Evolutionary conservation across 2,888 invertebrate species (phyloP).

Genomic region (Aspidiotus destructor): DNA sequence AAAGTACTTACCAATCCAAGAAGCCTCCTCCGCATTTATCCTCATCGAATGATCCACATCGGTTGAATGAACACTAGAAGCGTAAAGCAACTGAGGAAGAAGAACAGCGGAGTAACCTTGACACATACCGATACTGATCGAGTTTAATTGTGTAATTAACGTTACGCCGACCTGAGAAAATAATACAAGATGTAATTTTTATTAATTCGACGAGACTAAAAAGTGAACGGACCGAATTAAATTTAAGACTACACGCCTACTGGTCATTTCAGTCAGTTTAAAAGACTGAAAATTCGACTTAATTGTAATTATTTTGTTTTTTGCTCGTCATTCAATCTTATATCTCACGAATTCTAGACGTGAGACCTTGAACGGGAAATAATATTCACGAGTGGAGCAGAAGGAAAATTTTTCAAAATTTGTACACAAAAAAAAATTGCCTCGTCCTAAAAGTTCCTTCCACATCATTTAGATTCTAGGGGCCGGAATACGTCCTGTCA

Average conservation of each 20-base stretch:
- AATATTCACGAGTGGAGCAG: too few relatives aligned
- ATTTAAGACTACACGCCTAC: neutral
- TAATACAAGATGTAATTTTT: neutral
- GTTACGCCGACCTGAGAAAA: constrained; percentile 55
- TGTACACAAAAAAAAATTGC: too few relatives aligned
- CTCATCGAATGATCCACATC: constrained; percentile 32
- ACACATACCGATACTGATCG: constrained; percentile 64
- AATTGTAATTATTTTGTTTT: too few relatives aligned
- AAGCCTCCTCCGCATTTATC: constrained; percentile 54
- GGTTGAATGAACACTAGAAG: constrained; percentile 29
- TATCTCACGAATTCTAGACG: too few relatives aligned
- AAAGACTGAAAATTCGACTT: too few relatives aligned
- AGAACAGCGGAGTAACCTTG: constrained; percentile 67
- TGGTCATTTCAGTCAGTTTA: too few relatives aligned
- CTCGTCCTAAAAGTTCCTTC: too few relatives aligned
- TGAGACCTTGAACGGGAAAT: too few relatives aligned
- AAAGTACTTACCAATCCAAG: constrained; percentile 57
- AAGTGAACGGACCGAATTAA: neutral
- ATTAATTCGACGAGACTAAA: neutral
- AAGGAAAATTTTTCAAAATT: too few relatives aligned
- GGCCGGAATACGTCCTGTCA: too few relatives aligned
- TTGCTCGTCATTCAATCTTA: too few relatives aligned
- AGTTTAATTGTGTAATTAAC: constrained; percentile 62
- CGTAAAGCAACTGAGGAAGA: constrained; percentile 53
- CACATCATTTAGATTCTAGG: too few relatives aligned